Percentiles rank a stretch among this genome's conserved stretches.
Conservation (phyloP, 2,888 invertebrate genomes). For the Arge pagana region DNA sequence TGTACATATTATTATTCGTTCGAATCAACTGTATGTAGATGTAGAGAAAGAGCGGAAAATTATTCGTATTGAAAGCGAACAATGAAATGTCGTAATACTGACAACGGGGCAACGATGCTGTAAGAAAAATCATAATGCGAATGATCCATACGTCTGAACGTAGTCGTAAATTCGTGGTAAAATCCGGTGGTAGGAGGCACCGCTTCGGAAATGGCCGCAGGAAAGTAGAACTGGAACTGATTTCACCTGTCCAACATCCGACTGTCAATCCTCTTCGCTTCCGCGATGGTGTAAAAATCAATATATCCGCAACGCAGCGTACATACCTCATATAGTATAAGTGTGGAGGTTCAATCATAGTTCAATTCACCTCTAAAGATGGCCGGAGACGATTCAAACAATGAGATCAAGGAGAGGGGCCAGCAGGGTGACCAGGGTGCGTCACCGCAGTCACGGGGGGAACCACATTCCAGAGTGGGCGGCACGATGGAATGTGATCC, state of each 20-base stretch:
- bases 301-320: not conserved
- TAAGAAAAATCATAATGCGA: slow-evolving; percentile 58
- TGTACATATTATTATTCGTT: no score
- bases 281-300: not conserved
- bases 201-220: slow-evolving; percentile 56
- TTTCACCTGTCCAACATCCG: slow-evolving; percentile 1
- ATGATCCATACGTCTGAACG: no score
- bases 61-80: no score
- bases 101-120: no score
- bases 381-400: slow-evolving; percentile 36
- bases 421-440: slow-evolving; percentile 35
- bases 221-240: slow-evolving; percentile 53
- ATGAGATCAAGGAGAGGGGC: slow-evolving; percentile 42
- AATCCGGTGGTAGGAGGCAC: slow-evolving; percentile 30
- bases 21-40: no score
- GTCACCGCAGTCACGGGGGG: slow-evolving; percentile 44
- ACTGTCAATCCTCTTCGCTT: not conserved
- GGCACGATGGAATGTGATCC: slow-evolving; percentile 55
- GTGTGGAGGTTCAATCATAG: no score
- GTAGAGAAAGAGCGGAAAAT: no score
- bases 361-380: no score
- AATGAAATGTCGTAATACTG: no score
- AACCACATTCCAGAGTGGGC: slow-evolving; percentile 57
- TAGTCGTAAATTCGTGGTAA: no score
- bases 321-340: no score